Conservation (phyloP, 2,797 vertebrate genomes). For the Fratercula arctica region DNA sequence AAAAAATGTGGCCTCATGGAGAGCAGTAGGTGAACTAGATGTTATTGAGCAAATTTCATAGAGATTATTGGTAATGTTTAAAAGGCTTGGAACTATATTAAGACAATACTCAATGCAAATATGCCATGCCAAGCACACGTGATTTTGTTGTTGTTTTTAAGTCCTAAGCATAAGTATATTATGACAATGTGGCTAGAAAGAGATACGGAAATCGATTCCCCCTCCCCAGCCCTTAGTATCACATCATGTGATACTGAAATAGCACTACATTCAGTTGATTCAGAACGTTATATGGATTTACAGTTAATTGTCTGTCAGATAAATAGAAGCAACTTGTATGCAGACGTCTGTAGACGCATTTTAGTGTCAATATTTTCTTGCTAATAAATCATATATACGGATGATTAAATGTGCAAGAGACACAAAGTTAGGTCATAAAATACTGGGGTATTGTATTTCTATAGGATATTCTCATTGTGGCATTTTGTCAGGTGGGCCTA, state of each 20-base stretch:
- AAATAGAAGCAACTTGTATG: background rate
- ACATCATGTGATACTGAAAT: background rate
- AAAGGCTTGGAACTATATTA: background rate
- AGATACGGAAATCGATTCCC: accelerated
- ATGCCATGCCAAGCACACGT: background rate
- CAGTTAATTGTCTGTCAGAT: background rate
- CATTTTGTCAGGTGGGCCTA: background rate
- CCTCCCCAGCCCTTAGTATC: background rate
- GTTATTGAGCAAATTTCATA: background rate
- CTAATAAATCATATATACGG: background rate
- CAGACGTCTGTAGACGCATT: background rate
- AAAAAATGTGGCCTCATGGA: background rate
- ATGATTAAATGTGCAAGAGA: background rate
- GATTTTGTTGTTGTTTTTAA: background rate
- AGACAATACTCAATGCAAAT: background rate
- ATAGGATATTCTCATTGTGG: background rate
- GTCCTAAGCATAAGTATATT: background rate
- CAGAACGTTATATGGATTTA: background rate
- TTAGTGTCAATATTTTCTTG: background rate
- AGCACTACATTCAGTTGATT: background rate
- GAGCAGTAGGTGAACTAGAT: background rate
- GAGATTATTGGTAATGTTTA: background rate
- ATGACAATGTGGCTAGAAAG: background rate
- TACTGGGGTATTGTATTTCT: background rate
- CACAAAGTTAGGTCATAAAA: background rate